Evolutionary conservation across 2,888 invertebrate genomes (phyloP).

Genomic region (Papilio elwesi): DNA sequence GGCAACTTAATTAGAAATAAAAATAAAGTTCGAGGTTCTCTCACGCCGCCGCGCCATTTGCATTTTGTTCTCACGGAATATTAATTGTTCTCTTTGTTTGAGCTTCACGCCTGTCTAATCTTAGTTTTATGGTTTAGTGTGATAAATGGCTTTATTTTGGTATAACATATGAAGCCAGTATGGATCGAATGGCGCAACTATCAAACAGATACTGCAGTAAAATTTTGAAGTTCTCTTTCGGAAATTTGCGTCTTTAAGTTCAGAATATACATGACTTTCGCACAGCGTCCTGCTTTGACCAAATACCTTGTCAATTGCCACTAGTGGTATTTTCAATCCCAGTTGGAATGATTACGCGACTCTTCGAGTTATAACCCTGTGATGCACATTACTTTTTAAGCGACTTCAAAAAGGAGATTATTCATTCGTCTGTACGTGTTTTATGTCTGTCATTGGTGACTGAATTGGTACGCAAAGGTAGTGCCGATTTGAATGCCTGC

Average conservation of each 20-base stretch:
- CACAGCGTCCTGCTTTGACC: no score
- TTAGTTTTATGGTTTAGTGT: constrained; percentile 17
- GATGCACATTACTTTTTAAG: no score
- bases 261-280: no score
- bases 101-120: constrained; percentile 20
- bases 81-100: constrained; percentile 38
- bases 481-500: not conserved
- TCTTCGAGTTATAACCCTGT: not conserved
- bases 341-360: not conserved
- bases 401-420: no score
- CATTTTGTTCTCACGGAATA: constrained; percentile 39
- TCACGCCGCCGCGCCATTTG: constrained; percentile 18
- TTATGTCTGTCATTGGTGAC: no score
- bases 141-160: constrained; percentile 3
- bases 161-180: not conserved
- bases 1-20: constrained; percentile 38
- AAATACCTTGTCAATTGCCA: no score
- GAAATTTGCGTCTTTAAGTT: no score
- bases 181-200: not conserved
- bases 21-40: constrained; percentile 27
- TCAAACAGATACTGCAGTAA: not conserved
- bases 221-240: not conserved
- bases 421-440: no score
- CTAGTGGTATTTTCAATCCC: no score
- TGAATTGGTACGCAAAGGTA: no score